Evolutionary conservation across 2,113 vertebrate genomes (phyloP), one percentile per base, ranked within the genome.

Genomic region (Carettochelys insculpta): DNA sequence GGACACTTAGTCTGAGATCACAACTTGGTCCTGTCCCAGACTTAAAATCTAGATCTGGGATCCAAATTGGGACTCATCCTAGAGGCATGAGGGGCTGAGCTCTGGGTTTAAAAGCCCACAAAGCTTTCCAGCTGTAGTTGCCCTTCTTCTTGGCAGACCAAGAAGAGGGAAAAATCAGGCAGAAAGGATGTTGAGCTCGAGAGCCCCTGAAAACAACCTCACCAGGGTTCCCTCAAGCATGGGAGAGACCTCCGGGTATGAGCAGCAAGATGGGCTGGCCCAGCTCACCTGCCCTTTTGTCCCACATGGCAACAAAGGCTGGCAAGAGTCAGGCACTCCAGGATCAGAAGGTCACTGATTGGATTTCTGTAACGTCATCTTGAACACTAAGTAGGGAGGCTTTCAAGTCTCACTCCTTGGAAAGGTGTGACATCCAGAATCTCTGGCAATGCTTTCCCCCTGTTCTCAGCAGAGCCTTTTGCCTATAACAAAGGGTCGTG

Each of bases 101-200:
- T n/a, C 61, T n/a, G 61, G 61, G 10, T n/a, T 38, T 9, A 8
- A n/a, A 80, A 0, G 1, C 1, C 31, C 20, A 88, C 68, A 20
- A 12, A 84, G 75, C 88, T 81, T 90, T 82, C 45, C 45, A 81
- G 51, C 82, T 94, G 89, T 89, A 90, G 50, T 48, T 75, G 31
- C 34, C 24, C 56, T 89, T 85, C 86, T 92, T 83, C 61, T 78
- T 20, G 6, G 75, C 38, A 80, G 38, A 13, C 38, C 10, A 43
- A 54, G 90, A 90, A 79, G 19, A 92, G 81, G 87, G 22, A 27
- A 43, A n/a, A 73, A 41, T 27, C 38, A 27, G 25, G 71, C 41
- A 45, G 41, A 73, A 43, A 11, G 68, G 68, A 22, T 38, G 20
- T 22, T 24, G 22, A 10, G n/a, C n/a, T 24, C 41, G 68, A 71